These are phyloP conservation scores for Tyria jacobaeae DNA, from an alignment of 2,888 invertebrate species.

Conservation along the genomic window DNA sequence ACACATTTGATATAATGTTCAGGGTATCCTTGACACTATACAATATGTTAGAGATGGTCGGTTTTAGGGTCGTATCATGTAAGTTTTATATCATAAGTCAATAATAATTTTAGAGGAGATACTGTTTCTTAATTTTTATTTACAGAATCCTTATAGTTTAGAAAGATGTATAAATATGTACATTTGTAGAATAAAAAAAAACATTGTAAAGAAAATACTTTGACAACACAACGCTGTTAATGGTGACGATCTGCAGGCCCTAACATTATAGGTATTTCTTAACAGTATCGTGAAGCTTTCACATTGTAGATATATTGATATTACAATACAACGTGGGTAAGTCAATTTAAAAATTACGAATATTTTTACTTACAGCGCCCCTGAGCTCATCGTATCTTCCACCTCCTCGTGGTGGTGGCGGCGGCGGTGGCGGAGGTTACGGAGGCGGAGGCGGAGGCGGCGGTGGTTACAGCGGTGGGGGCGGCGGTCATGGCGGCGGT, in stretches of 20 bases:
- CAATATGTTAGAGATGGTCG: too few relatives aligned
- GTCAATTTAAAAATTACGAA: conserved; percentile 42
- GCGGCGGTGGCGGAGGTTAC: conserved; percentile 45
- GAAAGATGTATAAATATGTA: too few relatives aligned
- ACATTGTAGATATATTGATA: too few relatives aligned
- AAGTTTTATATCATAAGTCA: neutral
- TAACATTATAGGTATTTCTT: too few relatives aligned
- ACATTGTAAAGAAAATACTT: too few relatives aligned
- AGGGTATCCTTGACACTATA: too few relatives aligned
- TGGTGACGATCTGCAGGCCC: too few relatives aligned
- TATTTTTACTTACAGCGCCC: conserved; percentile 78
- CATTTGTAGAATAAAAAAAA: too few relatives aligned
- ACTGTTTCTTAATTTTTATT: neutral
- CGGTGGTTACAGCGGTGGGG: conserved; percentile 43
- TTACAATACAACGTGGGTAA: neutral
- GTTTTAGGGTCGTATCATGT: neutral
- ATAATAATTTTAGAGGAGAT: neutral
- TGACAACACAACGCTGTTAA: too few relatives aligned
- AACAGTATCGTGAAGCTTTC: too few relatives aligned
- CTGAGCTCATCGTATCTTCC: conserved; percentile 87
- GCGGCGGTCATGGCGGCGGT: conserved; percentile 57
- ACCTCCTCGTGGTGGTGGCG: conserved; percentile 72
- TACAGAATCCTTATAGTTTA: too few relatives aligned
- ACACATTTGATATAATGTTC: neutral
- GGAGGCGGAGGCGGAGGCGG: conserved; percentile 57